phyloP scores from a whole-genome alignment of 2,888 invertebrate genomes.

The Panopea generosa region DNA sequence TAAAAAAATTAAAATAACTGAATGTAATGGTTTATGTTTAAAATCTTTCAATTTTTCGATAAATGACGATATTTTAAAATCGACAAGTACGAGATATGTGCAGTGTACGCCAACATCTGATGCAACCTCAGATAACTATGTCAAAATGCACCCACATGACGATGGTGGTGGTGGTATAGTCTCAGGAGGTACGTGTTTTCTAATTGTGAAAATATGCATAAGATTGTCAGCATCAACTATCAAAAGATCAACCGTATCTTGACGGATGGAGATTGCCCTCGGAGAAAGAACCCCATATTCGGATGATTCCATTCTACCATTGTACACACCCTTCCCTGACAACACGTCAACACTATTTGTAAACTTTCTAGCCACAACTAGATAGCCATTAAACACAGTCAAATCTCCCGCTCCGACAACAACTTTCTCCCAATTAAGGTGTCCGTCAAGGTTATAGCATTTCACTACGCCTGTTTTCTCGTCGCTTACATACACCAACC shows the following conservation, averaged over 20 bases:
- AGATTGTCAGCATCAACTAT: slow-evolving; percentile 33
- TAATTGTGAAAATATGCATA: slow-evolving; percentile 33
- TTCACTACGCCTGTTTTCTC: slow-evolving; percentile 38
- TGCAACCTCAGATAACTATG: no score
- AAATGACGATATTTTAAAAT: no score
- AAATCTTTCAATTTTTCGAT: no score
- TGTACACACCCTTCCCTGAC: slow-evolving; percentile 26
- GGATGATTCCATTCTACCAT: slow-evolving; percentile 38
- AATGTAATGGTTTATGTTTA: no score
- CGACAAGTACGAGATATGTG: no score
- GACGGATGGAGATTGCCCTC: slow-evolving; percentile 13
- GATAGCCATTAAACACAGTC: slow-evolving; percentile 37
- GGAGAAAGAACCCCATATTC: slow-evolving; percentile 40
- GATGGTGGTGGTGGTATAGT: no score
- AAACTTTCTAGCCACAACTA: slow-evolving; percentile 31
- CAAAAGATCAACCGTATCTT: slow-evolving; percentile 10
- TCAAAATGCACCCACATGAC: no score
- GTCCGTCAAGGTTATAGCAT: slow-evolving; percentile 46
- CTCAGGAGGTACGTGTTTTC: not conserved
- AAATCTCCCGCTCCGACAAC: slow-evolving; percentile 40
- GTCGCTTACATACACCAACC: slow-evolving; percentile 50
- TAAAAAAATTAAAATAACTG: no score
- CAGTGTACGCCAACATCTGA: no score
- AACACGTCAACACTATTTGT: slow-evolving; percentile 47
- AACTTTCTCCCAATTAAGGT: slow-evolving; percentile 45